Base-by-base conservation (phyloP, 2,888 invertebrate genomes). In the Leptinotarsa juncta region DNA sequence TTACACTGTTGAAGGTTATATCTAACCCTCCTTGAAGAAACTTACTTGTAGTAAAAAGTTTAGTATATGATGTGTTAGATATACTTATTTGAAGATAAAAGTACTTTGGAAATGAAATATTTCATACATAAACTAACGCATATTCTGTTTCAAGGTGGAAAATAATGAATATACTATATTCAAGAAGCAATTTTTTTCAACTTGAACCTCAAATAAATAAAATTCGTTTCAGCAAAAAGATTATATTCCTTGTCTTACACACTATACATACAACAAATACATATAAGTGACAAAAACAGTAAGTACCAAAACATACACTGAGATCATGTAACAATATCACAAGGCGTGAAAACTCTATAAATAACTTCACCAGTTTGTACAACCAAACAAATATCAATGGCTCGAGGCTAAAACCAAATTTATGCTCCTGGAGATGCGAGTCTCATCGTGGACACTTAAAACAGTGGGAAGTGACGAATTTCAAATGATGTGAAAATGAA, bases 261-360 rank as follows among this genome's bases (percentile, higher is more conserved):
- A 62, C 62, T 62, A 62, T 62, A 62, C 62, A 62, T 62, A 62
- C 42, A 26, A 62, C 57, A 57, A 18, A 53, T 57, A 62, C 42
- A 62, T 42, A 62, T 42, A 62, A 42, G 42, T 26, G 26, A 42
- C 62, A 32, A 26, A 62, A 62, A 14, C 32, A 32, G 42, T 32
- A 62, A n/a, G 62, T 62, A 62, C 42, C 62, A 42, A 62, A 62
- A 62, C 57, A 62, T 16, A 62, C 62, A 62, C 62, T 62, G 62
- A 62, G 62, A 62, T 62, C 62, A 62, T 62, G n/a, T 62, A 62
- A 62, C 62, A 62, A 42, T 62, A 62, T 62, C 62, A 62, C 62
- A 42, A 62, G 62, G 42, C 62, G 16, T 62, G 15, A 62, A 62
- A 42, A 62, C 32, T n/a, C 12, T 4, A 62, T 62, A 2, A 62